phyloP scores from a whole-genome alignment of 1,140 invertebrate species.

The Zaprionus capensis region DNA sequence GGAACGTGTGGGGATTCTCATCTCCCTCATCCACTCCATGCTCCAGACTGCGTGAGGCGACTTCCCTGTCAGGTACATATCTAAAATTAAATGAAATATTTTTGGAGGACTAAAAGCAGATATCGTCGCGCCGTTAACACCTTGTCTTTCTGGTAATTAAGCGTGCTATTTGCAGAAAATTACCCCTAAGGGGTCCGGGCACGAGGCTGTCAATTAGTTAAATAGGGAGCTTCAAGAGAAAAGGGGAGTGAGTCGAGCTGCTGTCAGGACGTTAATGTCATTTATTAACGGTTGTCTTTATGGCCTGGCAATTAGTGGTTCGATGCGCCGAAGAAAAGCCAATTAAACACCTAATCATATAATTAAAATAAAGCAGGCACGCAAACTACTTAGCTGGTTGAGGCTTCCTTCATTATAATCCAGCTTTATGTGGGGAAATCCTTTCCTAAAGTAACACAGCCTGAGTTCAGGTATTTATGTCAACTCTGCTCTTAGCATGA shows the following conservation, averaged over 20 bases:
- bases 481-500: neutral
- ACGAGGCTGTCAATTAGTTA: slow-evolving; percentile 65
- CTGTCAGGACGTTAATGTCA: slow-evolving; percentile 62
- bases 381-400: neutral
- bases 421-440: slow-evolving; percentile 1
- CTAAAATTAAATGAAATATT: slow-evolving; percentile 70
- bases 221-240: slow-evolving; percentile 63
- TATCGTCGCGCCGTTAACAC: slow-evolving; percentile 66
- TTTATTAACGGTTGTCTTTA: slow-evolving; percentile 74
- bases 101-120: slow-evolving; percentile 42
- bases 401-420: neutral
- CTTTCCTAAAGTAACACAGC: neutral
- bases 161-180: slow-evolving; percentile 57
- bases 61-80: slow-evolving; percentile 20
- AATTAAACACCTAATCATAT: slow-evolving; percentile 9
- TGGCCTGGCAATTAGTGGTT: slow-evolving; percentile 46
- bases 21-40: neutral
- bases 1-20: slow-evolving; percentile 44
- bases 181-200: slow-evolving; percentile 28
- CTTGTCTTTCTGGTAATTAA: slow-evolving; percentile 73
- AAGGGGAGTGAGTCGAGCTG: neutral
- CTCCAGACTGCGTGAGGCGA: neutral
- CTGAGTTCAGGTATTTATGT: neutral
- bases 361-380: slow-evolving; percentile 13
- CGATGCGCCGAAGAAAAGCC: slow-evolving; percentile 15